Base-by-base conservation (phyloP, 1,140 invertebrate species). In the Leptinotarsa texana region DNA sequence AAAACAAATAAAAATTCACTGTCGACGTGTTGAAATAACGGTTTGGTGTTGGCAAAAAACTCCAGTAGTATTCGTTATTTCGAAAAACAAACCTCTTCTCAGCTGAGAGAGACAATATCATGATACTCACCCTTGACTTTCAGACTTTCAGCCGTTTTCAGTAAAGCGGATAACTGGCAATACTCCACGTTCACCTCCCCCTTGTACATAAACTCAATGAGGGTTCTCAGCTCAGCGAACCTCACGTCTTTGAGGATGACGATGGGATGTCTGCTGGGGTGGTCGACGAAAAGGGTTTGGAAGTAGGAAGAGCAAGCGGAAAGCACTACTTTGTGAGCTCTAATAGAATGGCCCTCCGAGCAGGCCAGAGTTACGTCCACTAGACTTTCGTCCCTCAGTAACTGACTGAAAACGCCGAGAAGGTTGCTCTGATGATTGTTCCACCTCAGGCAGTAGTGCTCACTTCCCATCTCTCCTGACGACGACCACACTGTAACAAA, bases 121-220 rank as follows among this genome's bases (percentile, higher is more conserved):
- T 11, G 8, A 42, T 42, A 57, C 87, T 96, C 95, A 73, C 94
- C 92, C 88, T 91, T 82, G 76, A 93, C 92, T 87, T 96, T 95
- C 62, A 97, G 90, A 85, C 94, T 96, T 88, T 96, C 95, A 79
- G 96, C 96, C 82, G 95, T 96, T 87, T 96, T 96, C 78, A 97
- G 90, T 80, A 97, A 90, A 79, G 93, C 93, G 81, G 93, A 93
- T 82, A 97, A 89, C 87, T 96, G 94, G 87, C 94, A 95, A 85
- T 96, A 95, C 86, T 96, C 93, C 80, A 97, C 94, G 90, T 95
- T 96, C 78, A 97, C 95, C 87, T 97, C 95, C 80, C 95, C 95
- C 86, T 95, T 94, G 91, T 97, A 97, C 95, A 97, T 98, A 91
- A 96, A 97, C 89, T 96, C 94, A 84, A 97, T 92, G 83, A 97